phyloP scores from a whole-genome alignment of 2,797 vertebrate species.

The Lerista edwardsae region DNA sequence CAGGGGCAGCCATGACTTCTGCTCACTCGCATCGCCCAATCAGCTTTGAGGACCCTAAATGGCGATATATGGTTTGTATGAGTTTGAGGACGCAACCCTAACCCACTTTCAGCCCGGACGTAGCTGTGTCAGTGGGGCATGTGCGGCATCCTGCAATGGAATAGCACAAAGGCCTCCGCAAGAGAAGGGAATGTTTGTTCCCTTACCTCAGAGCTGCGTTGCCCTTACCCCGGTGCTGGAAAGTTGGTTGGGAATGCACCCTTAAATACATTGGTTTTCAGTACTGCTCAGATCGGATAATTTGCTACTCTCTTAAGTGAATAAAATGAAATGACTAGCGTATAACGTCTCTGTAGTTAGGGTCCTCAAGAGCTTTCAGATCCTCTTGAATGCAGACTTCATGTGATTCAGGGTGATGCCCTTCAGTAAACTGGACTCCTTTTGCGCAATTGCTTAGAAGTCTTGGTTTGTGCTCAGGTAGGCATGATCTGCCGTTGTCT shows the following conservation, averaged over 20 bases:
- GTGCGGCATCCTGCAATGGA: too few relatives aligned
- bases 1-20: too few relatives aligned
- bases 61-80: not conserved
- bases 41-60: not conserved
- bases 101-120: too few relatives aligned
- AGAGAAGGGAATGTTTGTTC: too few relatives aligned
- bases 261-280: not conserved
- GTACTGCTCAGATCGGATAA: not conserved
- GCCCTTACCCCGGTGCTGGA: too few relatives aligned
- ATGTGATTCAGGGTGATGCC: not conserved
- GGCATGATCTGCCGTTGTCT: constrained; percentile 19
- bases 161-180: too few relatives aligned
- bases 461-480: not conserved
- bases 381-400: not conserved
- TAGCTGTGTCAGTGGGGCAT: too few relatives aligned
- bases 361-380: not conserved
- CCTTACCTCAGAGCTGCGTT: too few relatives aligned
- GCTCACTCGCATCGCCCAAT: too few relatives aligned
- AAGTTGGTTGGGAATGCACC: too few relatives aligned
- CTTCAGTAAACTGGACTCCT: not conserved
- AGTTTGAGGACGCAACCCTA: too few relatives aligned
- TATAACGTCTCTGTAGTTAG: not conserved
- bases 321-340: not conserved
- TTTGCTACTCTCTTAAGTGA: not conserved
- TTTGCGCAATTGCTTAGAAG: not conserved